Evolutionary conservation across 2,113 vertebrate species (phyloP).

Genomic region (Microcebus lehilahytsara): DNA sequence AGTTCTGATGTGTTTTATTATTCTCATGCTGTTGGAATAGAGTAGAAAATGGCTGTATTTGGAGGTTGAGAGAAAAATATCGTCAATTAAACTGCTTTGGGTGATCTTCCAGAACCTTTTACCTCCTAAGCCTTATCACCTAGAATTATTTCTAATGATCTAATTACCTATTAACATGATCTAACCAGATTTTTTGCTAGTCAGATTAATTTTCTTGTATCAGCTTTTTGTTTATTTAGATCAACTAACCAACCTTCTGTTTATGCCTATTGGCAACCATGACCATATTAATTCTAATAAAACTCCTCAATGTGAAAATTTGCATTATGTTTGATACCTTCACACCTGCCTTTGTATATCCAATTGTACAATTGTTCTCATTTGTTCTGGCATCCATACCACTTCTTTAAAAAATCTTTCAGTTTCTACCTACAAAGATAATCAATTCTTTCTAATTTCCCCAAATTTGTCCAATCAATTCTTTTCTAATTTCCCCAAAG

Average conservation of each 20-base stretch:
- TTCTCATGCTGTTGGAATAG: not conserved
- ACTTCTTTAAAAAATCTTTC: not conserved
- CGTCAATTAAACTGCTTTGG: not conserved
- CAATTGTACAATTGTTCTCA: not conserved
- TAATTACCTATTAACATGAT: rapidly evolving
- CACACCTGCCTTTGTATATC: not conserved
- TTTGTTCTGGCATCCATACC: not conserved
- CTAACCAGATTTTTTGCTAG: not conserved
- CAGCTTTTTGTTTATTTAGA: not conserved
- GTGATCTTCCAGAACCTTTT: not conserved
- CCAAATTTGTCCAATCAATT: not conserved
- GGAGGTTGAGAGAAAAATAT: not conserved
- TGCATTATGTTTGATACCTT: not conserved
- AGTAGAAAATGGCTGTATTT: not conserved
- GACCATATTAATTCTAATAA: not conserved
- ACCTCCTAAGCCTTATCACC: rapidly evolving
- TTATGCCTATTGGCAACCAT: not conserved
- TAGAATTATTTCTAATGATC: not conserved
- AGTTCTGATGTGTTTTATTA: not conserved
- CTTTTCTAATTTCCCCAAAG: not conserved
- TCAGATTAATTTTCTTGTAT: not conserved
- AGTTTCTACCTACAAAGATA: not conserved
- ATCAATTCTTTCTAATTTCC: not conserved
- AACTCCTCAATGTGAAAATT: not conserved
- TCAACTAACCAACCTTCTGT: not conserved